Evolutionary conservation across 2,888 invertebrate genomes (phyloP).

Genomic region (Drosophila falleni): DNA sequence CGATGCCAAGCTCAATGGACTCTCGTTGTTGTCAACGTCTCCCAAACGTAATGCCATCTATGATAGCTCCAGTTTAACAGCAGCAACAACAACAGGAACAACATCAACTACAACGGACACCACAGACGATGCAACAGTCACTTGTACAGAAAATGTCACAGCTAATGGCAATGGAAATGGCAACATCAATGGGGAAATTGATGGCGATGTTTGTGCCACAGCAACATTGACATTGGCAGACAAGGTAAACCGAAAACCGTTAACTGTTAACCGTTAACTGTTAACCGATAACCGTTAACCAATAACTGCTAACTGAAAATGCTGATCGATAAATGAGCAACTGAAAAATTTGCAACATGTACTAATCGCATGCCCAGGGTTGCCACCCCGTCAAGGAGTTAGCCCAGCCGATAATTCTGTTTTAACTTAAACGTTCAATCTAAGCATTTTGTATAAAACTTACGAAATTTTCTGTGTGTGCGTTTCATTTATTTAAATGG

Average conservation of each 20-base stretch:
- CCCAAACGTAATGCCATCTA: slow-evolving; percentile 75
- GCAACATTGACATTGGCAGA: slow-evolving; percentile 64
- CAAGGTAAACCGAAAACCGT: slow-evolving; percentile 64
- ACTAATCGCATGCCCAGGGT: slow-evolving; percentile 56
- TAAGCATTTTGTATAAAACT: slow-evolving; percentile 11
- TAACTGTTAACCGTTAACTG: neutral
- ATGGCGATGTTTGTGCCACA: slow-evolving; percentile 50
- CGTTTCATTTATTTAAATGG: slow-evolving; percentile 16
- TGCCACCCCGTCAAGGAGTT: slow-evolving; percentile 19
- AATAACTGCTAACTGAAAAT: neutral
- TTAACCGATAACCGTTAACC: neutral
- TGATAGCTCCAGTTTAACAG: slow-evolving; percentile 46
- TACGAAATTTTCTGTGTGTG: neutral
- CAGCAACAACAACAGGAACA: slow-evolving; percentile 29
- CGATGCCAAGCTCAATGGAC: slow-evolving; percentile 69
- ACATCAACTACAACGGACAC: slow-evolving; percentile 54
- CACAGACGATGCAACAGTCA: slow-evolving; percentile 54
- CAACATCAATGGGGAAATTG: slow-evolving; percentile 21
- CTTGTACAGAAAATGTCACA: slow-evolving; percentile 10
- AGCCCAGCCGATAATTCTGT: slow-evolving; percentile 26
- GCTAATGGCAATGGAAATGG: slow-evolving; percentile 32
- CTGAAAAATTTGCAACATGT: slow-evolving; percentile 18
- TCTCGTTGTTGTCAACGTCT: slow-evolving; percentile 63
- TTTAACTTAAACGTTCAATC: slow-evolving; percentile 7
- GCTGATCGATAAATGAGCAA: slow-evolving; percentile 9